Evolutionary conservation across 2,113 vertebrate genomes (phyloP), one percentile per base, ranked within the genome.

Genomic region (Boulengeromyrus knoepffleri): DNA sequence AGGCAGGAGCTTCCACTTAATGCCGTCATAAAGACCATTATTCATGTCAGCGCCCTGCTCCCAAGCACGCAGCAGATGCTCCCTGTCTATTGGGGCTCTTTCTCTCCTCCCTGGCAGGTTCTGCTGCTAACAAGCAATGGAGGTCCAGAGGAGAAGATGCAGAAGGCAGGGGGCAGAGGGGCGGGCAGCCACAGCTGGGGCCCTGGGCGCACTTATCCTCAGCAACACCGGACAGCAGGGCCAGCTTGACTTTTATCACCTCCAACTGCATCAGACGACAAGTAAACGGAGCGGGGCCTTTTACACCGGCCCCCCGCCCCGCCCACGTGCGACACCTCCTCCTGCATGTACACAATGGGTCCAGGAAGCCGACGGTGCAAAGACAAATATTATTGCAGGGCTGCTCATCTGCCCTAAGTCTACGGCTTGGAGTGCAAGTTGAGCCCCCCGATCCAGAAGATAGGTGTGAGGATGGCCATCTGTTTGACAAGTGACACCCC

Each of bases 371-470:
- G 31, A 6, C n/a, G 89, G 92, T 90, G 93, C 90, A 66, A 94
- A 94, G 88, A 91, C 89, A 92, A 94, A 94, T 93, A 93, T 94
- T 93, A 92, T 93, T 89, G 91, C 88, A 91, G 90, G 31, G 87
- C 62, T 31, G 80, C 90, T 93, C 93, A 93, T 92, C 92, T 92
- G 92, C 87, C 92, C 84, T 77, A 50, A 53, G 91, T 91, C 88
- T 92, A 66, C 62, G 53, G 89, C 77, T 89, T 31, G 12, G 47
- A 49, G 89, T 47, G 70, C 36, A 89, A 88, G 49, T 50, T 85
- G 62, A 89, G 66, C 88, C 45, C 74, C 58, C 39, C 74, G 74
- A 27, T 52, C 53, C 17, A 80, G 88, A n/a, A 7, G 91, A 90
- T 88, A 90, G 89, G 87, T 74, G 90, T 66, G 58, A 91, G 87